Conservation (phyloP, 2,113 vertebrate genomes). For the Rhinolophus ferrumequinum region DNA sequence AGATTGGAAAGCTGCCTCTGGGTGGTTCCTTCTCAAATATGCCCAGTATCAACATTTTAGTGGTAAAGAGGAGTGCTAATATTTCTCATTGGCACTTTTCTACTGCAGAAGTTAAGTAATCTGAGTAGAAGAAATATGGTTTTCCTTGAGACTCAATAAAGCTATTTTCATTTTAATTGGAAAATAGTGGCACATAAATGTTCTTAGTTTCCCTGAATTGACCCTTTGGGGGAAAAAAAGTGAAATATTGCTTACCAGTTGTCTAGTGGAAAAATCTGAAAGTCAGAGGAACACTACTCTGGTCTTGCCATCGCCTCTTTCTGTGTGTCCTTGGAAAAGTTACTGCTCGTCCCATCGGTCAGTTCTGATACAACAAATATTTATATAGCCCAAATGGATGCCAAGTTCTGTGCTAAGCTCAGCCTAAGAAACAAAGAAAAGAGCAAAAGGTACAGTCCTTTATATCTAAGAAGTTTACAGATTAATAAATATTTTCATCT, state of each 20-base stretch:
- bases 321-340: conserved; percentile 32
- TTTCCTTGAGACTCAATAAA: conserved; percentile 57
- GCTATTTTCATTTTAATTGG: conserved; percentile 66
- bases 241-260: background rate
- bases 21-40: conserved; percentile 36
- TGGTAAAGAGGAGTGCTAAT: conserved; percentile 19
- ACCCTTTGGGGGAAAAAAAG: background rate
- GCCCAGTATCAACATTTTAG: conserved; percentile 54
- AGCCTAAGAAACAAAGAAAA: background rate
- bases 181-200: conserved; percentile 10
- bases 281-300: background rate
- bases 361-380: background rate
- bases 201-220: conserved; percentile 56
- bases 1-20: conserved; percentile 43
- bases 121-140: conserved; percentile 54
- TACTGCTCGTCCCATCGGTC: background rate
- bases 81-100: conserved; percentile 57
- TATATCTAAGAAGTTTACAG: background rate
- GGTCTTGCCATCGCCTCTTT: background rate
- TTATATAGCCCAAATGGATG: background rate
- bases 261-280: conserved; percentile 57
- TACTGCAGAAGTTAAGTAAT: conserved; percentile 41
- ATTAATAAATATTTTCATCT: background rate
- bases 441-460: background rate
- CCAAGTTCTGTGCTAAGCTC: background rate